These are phyloP conservation scores for Labroides dimidiatus DNA, from an alignment of 2,797 vertebrate species.

Conservation along the genomic window DNA sequence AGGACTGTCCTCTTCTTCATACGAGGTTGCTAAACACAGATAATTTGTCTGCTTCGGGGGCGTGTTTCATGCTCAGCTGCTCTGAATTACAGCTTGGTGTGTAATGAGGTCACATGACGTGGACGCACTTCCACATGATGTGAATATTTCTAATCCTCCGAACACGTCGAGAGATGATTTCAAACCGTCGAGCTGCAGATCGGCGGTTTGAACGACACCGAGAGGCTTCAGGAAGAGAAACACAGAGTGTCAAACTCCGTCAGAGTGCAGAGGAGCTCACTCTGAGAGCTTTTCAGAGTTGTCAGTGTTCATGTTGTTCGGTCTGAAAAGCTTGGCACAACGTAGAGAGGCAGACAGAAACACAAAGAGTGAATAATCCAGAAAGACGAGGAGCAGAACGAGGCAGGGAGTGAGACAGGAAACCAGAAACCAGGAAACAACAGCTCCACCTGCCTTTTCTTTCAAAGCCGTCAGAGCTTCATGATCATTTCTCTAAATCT, in stretches of 20 bases:
- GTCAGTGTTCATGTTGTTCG: no score
- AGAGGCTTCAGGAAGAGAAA: no score
- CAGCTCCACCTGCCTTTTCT: no score
- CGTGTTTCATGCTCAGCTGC: slow-evolving; percentile 24
- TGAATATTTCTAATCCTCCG: slow-evolving; percentile 37
- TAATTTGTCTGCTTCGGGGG: slow-evolving; percentile 32
- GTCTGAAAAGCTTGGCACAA: no score
- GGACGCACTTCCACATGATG: slow-evolving; percentile 32
- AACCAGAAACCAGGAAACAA: no score
- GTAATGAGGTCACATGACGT: slow-evolving; percentile 42
- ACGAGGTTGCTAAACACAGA: slow-evolving; percentile 31
- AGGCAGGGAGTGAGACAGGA: no score
- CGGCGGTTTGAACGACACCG: no score
- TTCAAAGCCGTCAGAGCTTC: no score
- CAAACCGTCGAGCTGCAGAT: neutral
- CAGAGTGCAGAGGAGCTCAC: neutral
- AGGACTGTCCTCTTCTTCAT: slow-evolving; percentile 11
- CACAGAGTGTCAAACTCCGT: neutral
- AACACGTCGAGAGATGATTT: slow-evolving; percentile 1
- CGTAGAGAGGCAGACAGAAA: no score
- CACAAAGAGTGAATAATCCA: no score
- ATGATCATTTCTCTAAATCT: neutral
- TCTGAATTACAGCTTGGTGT: slow-evolving; percentile 51
- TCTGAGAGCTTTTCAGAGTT: no score
- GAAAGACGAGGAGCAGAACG: no score